Conservation (phyloP, 2,797 vertebrate species). For the Coracias cyanogaster region DNA sequence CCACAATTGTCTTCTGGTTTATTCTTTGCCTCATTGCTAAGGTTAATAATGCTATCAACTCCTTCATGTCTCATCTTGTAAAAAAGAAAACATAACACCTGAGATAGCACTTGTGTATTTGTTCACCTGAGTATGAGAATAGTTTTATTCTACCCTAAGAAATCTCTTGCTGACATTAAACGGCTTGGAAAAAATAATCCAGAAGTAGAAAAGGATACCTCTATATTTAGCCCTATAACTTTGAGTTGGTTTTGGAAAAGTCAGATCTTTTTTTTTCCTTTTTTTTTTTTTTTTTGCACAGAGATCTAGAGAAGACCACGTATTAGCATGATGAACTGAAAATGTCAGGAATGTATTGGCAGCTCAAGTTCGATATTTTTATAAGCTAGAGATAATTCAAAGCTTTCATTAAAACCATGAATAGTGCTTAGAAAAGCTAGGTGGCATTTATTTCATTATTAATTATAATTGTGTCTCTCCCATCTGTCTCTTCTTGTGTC, state of each 20-base stretch:
- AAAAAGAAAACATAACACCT: neutral
- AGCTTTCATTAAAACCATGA: neutral
- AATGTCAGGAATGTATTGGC: neutral
- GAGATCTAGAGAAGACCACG: neutral
- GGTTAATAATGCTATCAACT: neutral
- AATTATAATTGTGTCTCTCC: neutral
- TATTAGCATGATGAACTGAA: neutral
- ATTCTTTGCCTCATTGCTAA: neutral
- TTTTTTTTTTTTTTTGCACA: rapidly evolving
- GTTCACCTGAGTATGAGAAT: neutral
- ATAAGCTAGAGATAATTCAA: neutral
- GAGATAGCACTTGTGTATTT: neutral
- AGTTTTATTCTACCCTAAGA: neutral
- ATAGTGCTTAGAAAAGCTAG: neutral
- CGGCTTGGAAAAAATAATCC: neutral
- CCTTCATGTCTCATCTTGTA: neutral
- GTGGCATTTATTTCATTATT: neutral
- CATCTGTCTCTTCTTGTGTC: neutral
- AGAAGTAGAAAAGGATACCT: neutral
- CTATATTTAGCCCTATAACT: neutral
- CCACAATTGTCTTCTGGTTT: neutral
- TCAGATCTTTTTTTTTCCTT: rapidly evolving
- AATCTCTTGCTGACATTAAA: neutral
- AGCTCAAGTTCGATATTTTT: neutral
- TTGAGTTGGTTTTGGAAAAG: neutral